Conservation (phyloP, 2,797 vertebrate species). For the Thripadectes ignobilis region DNA sequence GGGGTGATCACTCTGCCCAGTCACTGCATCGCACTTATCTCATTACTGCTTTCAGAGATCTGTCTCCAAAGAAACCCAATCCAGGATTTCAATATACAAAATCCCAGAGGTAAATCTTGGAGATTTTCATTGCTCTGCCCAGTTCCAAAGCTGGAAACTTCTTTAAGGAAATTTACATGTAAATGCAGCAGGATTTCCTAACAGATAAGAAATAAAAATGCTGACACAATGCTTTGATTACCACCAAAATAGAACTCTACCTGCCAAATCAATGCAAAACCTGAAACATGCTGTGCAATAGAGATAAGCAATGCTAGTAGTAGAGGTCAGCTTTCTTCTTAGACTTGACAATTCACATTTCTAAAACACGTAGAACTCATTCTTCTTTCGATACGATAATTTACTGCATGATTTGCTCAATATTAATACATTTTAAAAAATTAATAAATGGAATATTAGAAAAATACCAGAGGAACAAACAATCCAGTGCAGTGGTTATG, state of each 20-base stretch:
- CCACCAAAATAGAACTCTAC: not conserved
- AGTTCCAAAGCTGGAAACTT: not conserved
- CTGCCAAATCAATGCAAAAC: not conserved
- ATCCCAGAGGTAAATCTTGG: not conserved
- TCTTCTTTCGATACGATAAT: not conserved
- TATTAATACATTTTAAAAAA: not conserved
- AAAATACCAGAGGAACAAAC: not conserved
- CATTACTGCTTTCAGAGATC: not conserved
- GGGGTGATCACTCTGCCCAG: not conserved
- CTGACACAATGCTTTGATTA: not conserved
- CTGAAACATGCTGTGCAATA: not conserved
- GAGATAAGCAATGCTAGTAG: not conserved
- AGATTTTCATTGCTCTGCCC: not conserved
- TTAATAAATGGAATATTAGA: not conserved
- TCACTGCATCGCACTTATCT: fast-evolving
- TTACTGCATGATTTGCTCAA: not conserved
- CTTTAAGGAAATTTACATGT: not conserved
- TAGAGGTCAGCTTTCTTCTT: not conserved
- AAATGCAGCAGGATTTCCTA: not conserved
- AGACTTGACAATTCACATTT: not conserved
- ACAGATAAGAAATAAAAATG: not conserved
- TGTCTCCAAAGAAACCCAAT: not conserved
- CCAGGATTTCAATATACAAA: not conserved
- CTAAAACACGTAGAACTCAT: not conserved
- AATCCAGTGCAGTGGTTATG: not conserved